Conservation (phyloP, 1,140 invertebrate genomes). For the Sycobia sp. region DNA sequence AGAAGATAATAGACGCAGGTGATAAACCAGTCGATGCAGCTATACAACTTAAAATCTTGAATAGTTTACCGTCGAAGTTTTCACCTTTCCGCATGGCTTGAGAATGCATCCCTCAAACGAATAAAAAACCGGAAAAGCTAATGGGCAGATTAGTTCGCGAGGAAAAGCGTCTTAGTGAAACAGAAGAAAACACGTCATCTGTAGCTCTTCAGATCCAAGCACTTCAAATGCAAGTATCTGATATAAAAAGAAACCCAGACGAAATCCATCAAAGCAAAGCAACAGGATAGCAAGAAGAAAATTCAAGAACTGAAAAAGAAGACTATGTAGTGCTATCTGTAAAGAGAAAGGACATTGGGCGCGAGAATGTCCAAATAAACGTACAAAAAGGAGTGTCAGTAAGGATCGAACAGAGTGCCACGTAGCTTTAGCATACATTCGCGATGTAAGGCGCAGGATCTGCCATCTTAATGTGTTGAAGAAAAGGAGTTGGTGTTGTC, state of each 20-base stretch:
- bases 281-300: background rate
- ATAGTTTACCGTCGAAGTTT: conserved; percentile 12
- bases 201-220: conserved; percentile 10
- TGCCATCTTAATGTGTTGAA: no score
- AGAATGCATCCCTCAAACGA: conserved; percentile 12
- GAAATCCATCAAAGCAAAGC: background rate
- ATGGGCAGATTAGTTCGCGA: conserved; percentile 11
- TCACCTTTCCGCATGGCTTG: conserved; percentile 18
- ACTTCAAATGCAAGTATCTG: background rate
- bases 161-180: conserved; percentile 3
- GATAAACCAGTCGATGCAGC: conserved; percentile 1
- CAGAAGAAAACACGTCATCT: background rate
- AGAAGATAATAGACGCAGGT: conserved; percentile 5
- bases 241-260: background rate
- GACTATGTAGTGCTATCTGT: conserved; percentile 2
- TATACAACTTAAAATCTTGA: background rate
- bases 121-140: conserved; percentile 9
- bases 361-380: conserved; percentile 10
- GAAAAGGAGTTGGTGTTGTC: no score
- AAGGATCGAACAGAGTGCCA: background rate
- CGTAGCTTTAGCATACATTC: background rate
- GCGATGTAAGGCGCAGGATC: no score
- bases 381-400: background rate
- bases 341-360: conserved; percentile 20
- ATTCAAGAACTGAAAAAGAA: conserved; percentile 20